These are phyloP conservation scores for Drosophila tristis DNA, from an alignment of 1,140 invertebrate genomes.

Conservation along the genomic window DNA sequence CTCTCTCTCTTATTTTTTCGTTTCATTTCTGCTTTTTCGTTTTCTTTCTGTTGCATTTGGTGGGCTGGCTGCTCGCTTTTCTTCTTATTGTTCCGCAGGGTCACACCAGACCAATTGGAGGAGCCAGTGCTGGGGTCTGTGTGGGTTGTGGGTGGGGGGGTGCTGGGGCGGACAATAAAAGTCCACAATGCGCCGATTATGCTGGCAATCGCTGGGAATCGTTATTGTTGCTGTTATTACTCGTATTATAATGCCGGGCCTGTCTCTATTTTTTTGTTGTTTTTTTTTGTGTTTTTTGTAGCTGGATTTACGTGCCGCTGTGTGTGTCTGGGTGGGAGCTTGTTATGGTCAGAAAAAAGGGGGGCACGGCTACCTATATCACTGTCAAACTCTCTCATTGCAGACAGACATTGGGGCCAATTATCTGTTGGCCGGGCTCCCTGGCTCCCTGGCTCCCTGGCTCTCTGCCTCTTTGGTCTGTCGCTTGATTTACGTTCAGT, in stretches of 20 bases:
- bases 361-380: slow-evolving; percentile 25
- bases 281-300: slow-evolving; percentile 8
- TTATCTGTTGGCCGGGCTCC: slow-evolving; percentile 17
- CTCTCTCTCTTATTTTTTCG: slow-evolving; percentile 20
- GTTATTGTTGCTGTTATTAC: slow-evolving; percentile 44
- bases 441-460: neutral
- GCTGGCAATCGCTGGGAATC: slow-evolving; percentile 73
- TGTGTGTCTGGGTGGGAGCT: too few species aligned
- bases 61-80: slow-evolving; percentile 20
- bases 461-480: neutral
- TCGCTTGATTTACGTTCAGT: slow-evolving; percentile 21
- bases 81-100: slow-evolving; percentile 39
- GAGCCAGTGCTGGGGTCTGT: slow-evolving; percentile 21
- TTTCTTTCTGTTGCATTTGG: neutral
- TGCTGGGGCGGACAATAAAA: slow-evolving; percentile 48
- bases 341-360: too few species aligned
- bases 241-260: slow-evolving; percentile 37
- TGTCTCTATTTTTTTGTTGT: slow-evolving; percentile 11
- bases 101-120: slow-evolving; percentile 28
- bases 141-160: neutral
- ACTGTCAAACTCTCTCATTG: slow-evolving; percentile 20
- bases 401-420: slow-evolving; percentile 13
- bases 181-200: slow-evolving; percentile 78
- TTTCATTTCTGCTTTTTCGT: slow-evolving; percentile 26
- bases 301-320: neutral